phyloP scores from a whole-genome alignment of 23 tunicate genomes.

The Styela clava region DNA sequence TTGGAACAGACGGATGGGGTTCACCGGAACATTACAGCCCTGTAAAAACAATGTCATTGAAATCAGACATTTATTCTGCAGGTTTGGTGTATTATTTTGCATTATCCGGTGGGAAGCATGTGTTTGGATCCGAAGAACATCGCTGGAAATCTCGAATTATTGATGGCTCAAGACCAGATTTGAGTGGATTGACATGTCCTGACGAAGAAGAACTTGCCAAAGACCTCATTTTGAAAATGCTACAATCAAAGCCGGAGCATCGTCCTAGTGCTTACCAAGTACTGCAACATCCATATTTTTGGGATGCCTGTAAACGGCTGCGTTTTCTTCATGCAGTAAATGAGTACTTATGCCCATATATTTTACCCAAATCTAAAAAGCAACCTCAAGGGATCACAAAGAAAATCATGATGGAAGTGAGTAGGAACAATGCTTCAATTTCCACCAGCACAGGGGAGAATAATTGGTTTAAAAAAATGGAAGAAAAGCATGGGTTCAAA shows the following conservation, averaged over 20 bases:
- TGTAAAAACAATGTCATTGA: background rate
- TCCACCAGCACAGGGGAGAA: too few relatives aligned
- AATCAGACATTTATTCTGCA: too few relatives aligned
- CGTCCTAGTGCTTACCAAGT: background rate
- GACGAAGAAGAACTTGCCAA: background rate
- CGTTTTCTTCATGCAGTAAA: too few relatives aligned
- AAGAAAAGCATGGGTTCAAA: too few relatives aligned
- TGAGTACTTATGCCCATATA: too few relatives aligned
- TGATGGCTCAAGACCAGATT: background rate
- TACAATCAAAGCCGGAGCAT: background rate
- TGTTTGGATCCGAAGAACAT: background rate
- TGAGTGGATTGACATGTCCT: background rate
- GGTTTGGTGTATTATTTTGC: background rate
- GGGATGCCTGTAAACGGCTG: too few relatives aligned
- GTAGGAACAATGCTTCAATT: too few relatives aligned
- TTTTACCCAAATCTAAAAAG: too few relatives aligned
- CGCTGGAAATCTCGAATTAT: background rate
- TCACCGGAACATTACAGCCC: background rate
- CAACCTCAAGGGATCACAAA: too few relatives aligned
- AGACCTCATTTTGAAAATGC: background rate
- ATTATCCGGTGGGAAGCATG: background rate
- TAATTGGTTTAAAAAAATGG: too few relatives aligned
- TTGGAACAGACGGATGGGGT: background rate
- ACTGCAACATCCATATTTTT: slow-evolving; percentile 3
- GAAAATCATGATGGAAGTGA: too few relatives aligned